Conservation (phyloP, 2,888 invertebrate species). For the Seira ritae region DNA sequence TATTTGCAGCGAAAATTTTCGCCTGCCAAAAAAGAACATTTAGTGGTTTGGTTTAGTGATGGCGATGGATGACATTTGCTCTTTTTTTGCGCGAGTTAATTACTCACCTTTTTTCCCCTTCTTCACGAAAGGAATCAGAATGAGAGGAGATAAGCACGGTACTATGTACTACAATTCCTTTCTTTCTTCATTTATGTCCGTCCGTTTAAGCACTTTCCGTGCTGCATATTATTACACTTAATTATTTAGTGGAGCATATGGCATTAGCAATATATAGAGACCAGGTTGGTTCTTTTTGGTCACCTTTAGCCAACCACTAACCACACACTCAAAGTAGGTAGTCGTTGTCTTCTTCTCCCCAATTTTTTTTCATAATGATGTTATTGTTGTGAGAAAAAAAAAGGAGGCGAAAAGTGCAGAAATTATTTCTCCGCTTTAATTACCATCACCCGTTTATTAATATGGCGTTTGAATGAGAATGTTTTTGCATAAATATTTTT, state of each 20-base stretch:
- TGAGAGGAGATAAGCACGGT: no score
- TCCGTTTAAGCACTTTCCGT: not conserved
- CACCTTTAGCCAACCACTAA: no score
- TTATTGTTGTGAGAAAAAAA: constrained; percentile 51
- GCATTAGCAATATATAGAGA: constrained; percentile 24
- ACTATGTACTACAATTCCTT: no score
- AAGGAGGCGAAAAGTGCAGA: constrained; percentile 43
- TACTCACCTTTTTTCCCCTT: constrained; percentile 42
- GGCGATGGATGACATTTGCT: constrained; percentile 59
- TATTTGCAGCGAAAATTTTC: constrained; percentile 56
- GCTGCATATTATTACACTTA: constrained; percentile 56
- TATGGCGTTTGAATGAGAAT: no score
- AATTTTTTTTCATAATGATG: constrained; percentile 37
- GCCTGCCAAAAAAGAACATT: constrained; percentile 47
- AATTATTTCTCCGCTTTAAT: not conserved
- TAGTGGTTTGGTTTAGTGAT: not conserved
- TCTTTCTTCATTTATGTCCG: no score
- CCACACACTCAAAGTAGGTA: no score
- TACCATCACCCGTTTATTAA: no score
- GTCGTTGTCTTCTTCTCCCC: no score
- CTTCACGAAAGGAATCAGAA: constrained; percentile 50
- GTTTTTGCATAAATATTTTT: no score
- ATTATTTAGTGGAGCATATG: constrained; percentile 57
- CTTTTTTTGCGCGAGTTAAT: constrained; percentile 54
- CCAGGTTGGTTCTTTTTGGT: constrained; percentile 22